A percentile compares a stretch with the other conserved stretches of the same genome.
Evolutionary conservation across 2,888 invertebrate species (phyloP).

Genomic region (Pyralis farinalis): DNA sequence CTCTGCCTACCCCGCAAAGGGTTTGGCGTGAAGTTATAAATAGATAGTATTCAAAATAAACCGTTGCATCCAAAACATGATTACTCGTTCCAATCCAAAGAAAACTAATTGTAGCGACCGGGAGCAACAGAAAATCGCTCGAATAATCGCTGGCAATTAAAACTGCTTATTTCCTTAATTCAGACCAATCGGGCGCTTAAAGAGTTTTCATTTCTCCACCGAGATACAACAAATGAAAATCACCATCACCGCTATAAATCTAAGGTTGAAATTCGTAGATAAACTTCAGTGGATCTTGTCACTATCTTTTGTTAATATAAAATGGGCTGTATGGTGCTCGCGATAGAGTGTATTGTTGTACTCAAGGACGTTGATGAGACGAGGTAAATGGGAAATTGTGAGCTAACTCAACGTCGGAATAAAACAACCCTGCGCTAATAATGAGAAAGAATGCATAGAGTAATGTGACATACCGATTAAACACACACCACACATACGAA

Average conservation of each 20-base stretch:
- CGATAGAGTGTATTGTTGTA: constrained; percentile 32
- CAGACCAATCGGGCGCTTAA: constrained; percentile 60
- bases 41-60: constrained; percentile 16
- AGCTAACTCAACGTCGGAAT: constrained; percentile 71
- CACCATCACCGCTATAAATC: constrained; percentile 11
- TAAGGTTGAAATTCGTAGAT: constrained; percentile 18
- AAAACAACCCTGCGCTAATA: constrained; percentile 79
- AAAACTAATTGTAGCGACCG: constrained; percentile 22
- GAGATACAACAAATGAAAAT: constrained; percentile 15
- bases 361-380: constrained; percentile 39
- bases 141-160: constrained; percentile 71
- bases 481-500: too few species aligned
- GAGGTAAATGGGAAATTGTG: constrained; percentile 75
- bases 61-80: constrained; percentile 20
- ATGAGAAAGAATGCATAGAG: constrained; percentile 64
- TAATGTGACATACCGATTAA: constrained; percentile 23
- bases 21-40: too few species aligned
- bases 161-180: constrained; percentile 77
- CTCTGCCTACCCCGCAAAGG: too few species aligned
- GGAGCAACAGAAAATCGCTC: constrained; percentile 43
- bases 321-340: constrained; percentile 23
- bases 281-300: constrained; percentile 28
- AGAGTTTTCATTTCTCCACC: constrained; percentile 36
- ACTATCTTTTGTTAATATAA: constrained; percentile 20
- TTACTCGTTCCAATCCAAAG: constrained; percentile 30